A percentile compares a stretch with the other conserved stretches of the same genome.
Evolutionary conservation across 2,888 invertebrate species (phyloP).

Genomic region (Dorcus parallelipipedus): DNA sequence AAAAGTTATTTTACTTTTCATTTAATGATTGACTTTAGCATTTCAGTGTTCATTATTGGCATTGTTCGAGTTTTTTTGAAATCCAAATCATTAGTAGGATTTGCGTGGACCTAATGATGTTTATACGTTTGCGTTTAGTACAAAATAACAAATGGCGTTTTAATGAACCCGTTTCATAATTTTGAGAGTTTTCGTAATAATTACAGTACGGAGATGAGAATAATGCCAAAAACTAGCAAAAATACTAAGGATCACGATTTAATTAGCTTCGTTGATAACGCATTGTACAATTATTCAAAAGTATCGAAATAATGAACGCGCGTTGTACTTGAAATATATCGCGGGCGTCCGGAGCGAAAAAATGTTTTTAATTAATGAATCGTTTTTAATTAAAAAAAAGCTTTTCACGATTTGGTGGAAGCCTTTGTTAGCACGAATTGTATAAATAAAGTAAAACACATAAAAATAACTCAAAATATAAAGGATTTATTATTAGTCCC

Average conservation of each 20-base stretch:
- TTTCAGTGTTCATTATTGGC: too few relatives aligned
- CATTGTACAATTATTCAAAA: conserved; percentile 17
- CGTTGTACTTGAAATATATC: background rate
- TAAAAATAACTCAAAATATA: conserved; percentile 18
- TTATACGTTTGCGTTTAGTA: too few relatives aligned
- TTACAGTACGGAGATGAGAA: too few relatives aligned
- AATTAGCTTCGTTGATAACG: conserved; percentile 17
- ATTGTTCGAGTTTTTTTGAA: too few relatives aligned
- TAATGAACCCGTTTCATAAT: too few relatives aligned
- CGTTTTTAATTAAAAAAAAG: conserved; percentile 28
- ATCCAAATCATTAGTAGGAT: too few relatives aligned
- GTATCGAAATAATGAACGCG: conserved; percentile 7
- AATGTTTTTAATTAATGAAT: conserved; percentile 29
- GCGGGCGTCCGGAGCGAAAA: conserved; percentile 8
- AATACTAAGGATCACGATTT: conserved; percentile 1
- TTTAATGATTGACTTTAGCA: too few relatives aligned
- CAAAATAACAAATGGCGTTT: too few relatives aligned
- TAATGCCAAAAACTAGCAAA: too few relatives aligned
- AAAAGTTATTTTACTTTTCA: too few relatives aligned
- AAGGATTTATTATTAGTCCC: conserved; percentile 15
- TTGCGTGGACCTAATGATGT: too few relatives aligned
- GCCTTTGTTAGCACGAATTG: conserved; percentile 20
- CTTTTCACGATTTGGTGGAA: conserved; percentile 23
- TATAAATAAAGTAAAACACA: conserved; percentile 23
- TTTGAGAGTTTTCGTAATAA: too few relatives aligned